phyloP scores from a whole-genome alignment of 2,797 vertebrate genomes.

The Sebastes glaucus region DNA sequence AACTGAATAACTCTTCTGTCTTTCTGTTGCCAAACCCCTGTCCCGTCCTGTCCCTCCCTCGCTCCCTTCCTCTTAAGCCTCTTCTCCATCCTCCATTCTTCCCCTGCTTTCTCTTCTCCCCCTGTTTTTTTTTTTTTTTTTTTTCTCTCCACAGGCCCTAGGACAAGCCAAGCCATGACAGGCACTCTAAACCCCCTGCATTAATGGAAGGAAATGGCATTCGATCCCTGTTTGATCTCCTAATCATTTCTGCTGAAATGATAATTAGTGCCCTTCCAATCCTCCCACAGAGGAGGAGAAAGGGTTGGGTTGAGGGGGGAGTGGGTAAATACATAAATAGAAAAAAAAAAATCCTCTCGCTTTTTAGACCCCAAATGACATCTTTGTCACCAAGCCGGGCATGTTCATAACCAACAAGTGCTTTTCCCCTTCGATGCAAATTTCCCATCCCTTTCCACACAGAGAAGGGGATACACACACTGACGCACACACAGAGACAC shows the following conservation, averaged over 20 bases:
- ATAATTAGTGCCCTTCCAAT: constrained; percentile 94
- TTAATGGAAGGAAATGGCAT: constrained; percentile 97
- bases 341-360: constrained; percentile 39
- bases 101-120: constrained; percentile 25
- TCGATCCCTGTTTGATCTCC: constrained; percentile 94
- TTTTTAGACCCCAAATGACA: constrained; percentile 81
- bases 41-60: constrained; percentile 79
- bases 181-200: constrained; percentile 93
- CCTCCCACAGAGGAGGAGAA: constrained; percentile 70
- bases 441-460: constrained; percentile 54
- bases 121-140: constrained; percentile 16
- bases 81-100: constrained; percentile 80
- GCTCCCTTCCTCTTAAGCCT: constrained; percentile 82
- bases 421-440: constrained; percentile 74
- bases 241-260: constrained; percentile 98
- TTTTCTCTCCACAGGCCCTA: constrained; percentile 81
- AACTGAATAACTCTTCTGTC: constrained; percentile 85
- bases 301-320: constrained; percentile 23
- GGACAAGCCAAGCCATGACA: constrained; percentile 89
- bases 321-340: constrained; percentile 71
- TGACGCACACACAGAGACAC: constrained; percentile 48
- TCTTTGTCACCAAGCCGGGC: constrained; percentile 86
- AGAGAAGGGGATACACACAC: constrained; percentile 34
- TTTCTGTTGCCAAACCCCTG: constrained; percentile 83
- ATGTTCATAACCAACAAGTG: constrained; percentile 89